Base-by-base conservation (phyloP, 2,113 vertebrate species). In the Australoheros scitulus region DNA sequence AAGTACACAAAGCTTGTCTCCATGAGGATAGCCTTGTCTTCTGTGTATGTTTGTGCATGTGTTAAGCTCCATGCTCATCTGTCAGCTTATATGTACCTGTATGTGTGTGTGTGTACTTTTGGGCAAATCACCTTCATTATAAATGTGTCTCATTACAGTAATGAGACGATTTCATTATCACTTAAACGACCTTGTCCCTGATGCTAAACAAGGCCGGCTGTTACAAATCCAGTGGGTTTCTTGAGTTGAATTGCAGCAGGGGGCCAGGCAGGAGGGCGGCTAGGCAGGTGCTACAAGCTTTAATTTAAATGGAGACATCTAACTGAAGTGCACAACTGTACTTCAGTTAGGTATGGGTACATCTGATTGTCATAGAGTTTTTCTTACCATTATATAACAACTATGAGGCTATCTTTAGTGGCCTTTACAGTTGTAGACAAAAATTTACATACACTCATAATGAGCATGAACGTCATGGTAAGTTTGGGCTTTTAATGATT, bases 141-240 rank as follows among this genome's bases (percentile, higher is more conserved):
- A 77, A 92, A 93, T 88, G 85, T 90, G 76, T 88, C 92, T 95
- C 93, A 93, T 95, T 94, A 95, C 79, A n/a, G 85, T 95, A 95
- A 95, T 93, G 95, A 94, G 93, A 92, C 79, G 92, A 93, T 93
- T 95, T 95, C 91, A 95, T 95, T 95, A 95, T 92, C 94, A 87
- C 91, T 94, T 91, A 87, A 90, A 93, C 80, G 86, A 95, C 94
- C 94, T 95, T 94, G 94, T 93, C 91, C 90, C 89, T 26, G 81
- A 79, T 74, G 88, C 89, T 88, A 85, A 93, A 95, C 92, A 91
- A 91, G 88, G 87, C 82, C 8, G 85, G 80, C 80, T 92, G 89
- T 79, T 91, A 84, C 61, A 61, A 80, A 86, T 85, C 72, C 87
- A 85, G 83, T 72, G 72, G 84, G 90, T 80, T 75, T 80, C 83